phyloP scores from a whole-genome alignment of 2,888 invertebrate genomes.

The Ptychoptera contaminata region DNA sequence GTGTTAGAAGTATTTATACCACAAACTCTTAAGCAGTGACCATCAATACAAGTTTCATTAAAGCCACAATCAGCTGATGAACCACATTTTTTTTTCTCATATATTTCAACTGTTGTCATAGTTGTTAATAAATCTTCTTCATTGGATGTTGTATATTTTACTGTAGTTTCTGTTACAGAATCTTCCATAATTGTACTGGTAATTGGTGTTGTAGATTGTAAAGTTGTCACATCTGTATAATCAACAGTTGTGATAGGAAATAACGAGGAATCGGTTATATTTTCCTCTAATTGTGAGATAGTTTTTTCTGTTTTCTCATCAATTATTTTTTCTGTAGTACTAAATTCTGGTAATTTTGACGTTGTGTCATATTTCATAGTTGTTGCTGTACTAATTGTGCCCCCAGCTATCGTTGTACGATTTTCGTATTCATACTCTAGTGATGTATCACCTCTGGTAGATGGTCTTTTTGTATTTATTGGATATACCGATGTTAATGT shows the following conservation, averaged over 20 bases:
- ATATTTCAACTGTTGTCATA: slow-evolving; percentile 8
- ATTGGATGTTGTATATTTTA: slow-evolving; percentile 7
- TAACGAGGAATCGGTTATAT: slow-evolving; percentile 7
- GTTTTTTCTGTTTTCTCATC: slow-evolving; percentile 9
- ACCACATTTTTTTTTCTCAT: slow-evolving; percentile 33
- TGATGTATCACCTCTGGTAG: slow-evolving; percentile 27
- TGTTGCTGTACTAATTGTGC: slow-evolving; percentile 12
- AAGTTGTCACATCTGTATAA: slow-evolving; percentile 15
- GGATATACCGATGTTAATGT: slow-evolving; percentile 3
- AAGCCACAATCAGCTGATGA: slow-evolving; percentile 42
- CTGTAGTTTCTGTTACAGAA: slow-evolving; percentile 4
- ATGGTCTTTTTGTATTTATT: slow-evolving; percentile 15
- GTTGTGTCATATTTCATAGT: slow-evolving; percentile 15
- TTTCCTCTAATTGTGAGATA: slow-evolving; percentile 5
- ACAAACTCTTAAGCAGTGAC: slow-evolving; percentile 31
- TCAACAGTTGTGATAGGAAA: slow-evolving; percentile 18
- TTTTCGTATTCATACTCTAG: slow-evolving; percentile 20
- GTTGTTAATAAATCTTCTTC: slow-evolving; percentile 5
- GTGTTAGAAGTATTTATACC: slow-evolving; percentile 14
- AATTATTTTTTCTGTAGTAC: not conserved
- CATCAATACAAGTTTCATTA: slow-evolving; percentile 41
- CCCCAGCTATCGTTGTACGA: slow-evolving; percentile 14
- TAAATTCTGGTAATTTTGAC: too few relatives aligned
- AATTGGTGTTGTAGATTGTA: slow-evolving; percentile 11
- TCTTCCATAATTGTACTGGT: not conserved